phyloP scores from a whole-genome alignment of 2,797 vertebrate species.

The Protonibea diacanthus region DNA sequence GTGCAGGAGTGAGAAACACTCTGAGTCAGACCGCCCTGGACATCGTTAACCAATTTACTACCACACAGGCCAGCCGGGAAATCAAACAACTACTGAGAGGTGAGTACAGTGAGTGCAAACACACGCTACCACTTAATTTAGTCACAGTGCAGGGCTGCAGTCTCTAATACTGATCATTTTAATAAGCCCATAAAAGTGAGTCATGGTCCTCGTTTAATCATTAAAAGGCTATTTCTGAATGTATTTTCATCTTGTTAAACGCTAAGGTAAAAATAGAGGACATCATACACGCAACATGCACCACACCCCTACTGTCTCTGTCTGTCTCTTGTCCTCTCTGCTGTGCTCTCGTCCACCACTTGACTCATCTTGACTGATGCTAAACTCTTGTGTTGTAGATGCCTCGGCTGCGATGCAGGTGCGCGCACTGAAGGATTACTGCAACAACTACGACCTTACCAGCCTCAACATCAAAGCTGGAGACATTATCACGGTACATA shows the following conservation, averaged over 20 bases:
- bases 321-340: too few relatives aligned
- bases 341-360: background rate
- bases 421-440: conserved; percentile 93
- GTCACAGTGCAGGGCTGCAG: background rate
- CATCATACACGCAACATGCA: background rate
- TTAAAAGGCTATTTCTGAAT: background rate
- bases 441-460: conserved; percentile 97
- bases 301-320: background rate
- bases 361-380: background rate
- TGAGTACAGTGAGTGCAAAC: conserved; percentile 57
- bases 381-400: conserved; percentile 78
- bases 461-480: conserved; percentile 96
- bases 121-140: background rate
- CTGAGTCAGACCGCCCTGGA: conserved; percentile 96
- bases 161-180: background rate
- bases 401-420: conserved; percentile 96
- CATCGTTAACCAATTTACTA: conserved; percentile 98
- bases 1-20: conserved; percentile 95
- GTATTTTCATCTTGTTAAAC: background rate
- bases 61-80: conserved; percentile 96
- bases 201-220: background rate
- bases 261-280: background rate
- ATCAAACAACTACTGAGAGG: conserved; percentile 98
- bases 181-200: background rate
- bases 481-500: conserved; percentile 92